Evolutionary conservation across 2,888 invertebrate genomes (phyloP), one percentile per base, ranked within the genome.

Genomic region (Apamea monoglypha): DNA sequence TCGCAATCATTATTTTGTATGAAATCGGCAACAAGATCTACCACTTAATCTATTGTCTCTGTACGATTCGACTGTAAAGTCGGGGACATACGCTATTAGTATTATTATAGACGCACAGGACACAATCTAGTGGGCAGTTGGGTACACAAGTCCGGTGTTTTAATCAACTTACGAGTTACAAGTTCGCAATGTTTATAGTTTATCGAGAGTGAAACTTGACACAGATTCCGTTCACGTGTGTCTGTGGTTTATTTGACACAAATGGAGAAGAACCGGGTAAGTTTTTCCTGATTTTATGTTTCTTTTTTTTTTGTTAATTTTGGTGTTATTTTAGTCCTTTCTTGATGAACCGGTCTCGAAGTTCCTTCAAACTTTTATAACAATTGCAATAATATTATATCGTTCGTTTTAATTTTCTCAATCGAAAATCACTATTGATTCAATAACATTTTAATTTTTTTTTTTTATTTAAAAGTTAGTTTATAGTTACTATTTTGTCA

Each of bases 131-230:
- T 76, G 69, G 77, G 70, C 70, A 83, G 77, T 84, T 82, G 80
- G 63, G 63, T 53, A 76, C 81, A 67, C 80, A 12, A 71, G 61
- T 56, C 16, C 44, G 77, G 85, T 50, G 61, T 74, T 74, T 70
- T 66, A 77, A 76, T 74, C 53, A 69, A 40, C 61, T 75, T 73
- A 69, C 47, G 29, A 72, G 66, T 74, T 72, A 64, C 47, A 25
- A 72, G 66, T 47, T 21, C 32, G 12, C 21, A n/a, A 40, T 74
- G 36, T 79, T 70, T 47, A 59, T 71, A 32, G 67, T 32, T 47
- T 72, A 84, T 80, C 73, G 79, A 88, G 66, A 84, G 90, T 90
- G 87, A 84, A 88, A 86, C 79, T 82, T 75, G 70, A 71, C 70
- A 63, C 25, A 69, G 36, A 79, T 76, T 70, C 36, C 25, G 63